Evolutionary conservation across 1,140 invertebrate species (phyloP), one percentile per base, ranked within the genome.

Genomic region (Camponotus floridanus): DNA sequence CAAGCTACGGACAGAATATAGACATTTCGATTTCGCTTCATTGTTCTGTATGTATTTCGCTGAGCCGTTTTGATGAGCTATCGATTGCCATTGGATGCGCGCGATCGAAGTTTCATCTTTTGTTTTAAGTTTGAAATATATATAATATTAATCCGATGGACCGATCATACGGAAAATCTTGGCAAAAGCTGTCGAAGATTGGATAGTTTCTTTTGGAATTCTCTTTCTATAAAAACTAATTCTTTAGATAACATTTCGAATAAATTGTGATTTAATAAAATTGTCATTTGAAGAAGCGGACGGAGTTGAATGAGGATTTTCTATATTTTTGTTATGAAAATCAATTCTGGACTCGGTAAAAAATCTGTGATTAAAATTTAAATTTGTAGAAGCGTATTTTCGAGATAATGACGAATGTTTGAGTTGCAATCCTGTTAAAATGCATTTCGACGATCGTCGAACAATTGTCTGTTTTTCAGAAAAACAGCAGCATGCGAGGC

Each of bases 1-100:
- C 79, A 74, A 81, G 21, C 59, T 71, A 55, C 65, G 51, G 51
- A 26, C 21, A 31, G 39, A 62, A 83, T 61, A 62, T 61, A 57
- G 68, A 68, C 68, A 57, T 83, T 83, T 57, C 62, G 64, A 59
- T 45, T 15, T 71, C 21, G 33, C 39, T 15, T 15, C 67, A 26
- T 59, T 45, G 55, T 59, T 33, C 55, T 8, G 21, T 59, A 33
- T 48, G 11, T 73, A 33, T 71, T 81, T 55, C n/a, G 51, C 65
- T 55, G 48, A 70, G n/a, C 61, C 65, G 61, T 51, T 67, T 36
- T 64, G 21, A 80, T 39, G 51, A 8, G 33, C 6, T 48, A 65
- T 65, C 76, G 61, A 62, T 64, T 18, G 9, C 57, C 51, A n/a
- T 48, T 36, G n/a, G 39, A 79, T 36, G 31, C 5, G 21, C 21